Conservation (phyloP, 2,888 invertebrate species). For the Xestoiulus laeticollis region DNA sequence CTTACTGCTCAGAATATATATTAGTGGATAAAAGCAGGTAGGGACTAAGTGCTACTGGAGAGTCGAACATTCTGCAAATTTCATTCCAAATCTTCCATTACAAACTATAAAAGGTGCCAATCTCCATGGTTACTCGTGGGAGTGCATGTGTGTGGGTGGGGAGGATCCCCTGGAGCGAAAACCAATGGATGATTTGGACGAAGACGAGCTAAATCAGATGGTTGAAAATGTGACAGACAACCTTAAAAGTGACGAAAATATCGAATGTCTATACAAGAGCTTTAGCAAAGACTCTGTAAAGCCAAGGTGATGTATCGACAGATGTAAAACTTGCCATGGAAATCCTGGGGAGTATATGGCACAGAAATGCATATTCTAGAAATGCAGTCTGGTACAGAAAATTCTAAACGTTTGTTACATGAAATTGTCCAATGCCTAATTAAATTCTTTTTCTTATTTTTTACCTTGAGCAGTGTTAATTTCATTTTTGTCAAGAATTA, state of each 20-base stretch:
- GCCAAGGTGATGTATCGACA: not conserved
- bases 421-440: no score
- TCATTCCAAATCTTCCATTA: slow-evolving; percentile 4
- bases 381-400: no score
- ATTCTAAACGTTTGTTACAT: no score
- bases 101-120: slow-evolving; percentile 4
- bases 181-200: not conserved
- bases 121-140: not conserved
- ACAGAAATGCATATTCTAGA: no score
- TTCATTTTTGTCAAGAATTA: not conserved
- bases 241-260: not conserved
- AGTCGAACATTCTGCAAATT: not conserved
- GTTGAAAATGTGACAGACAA: not conserved
- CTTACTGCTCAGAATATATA: not conserved
- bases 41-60: slow-evolving; percentile 7
- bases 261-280: not conserved
- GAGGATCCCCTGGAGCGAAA: not conserved
- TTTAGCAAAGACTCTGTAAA: not conserved
- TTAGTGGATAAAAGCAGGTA: not conserved
- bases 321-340: not conserved
- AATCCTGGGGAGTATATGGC: not conserved
- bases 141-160: not conserved
- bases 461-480: no score
- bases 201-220: not conserved
- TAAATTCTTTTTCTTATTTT: no score